These are phyloP conservation scores for Macropis europaea DNA, from an alignment of 2,888 invertebrate genomes.

Conservation along the genomic window DNA sequence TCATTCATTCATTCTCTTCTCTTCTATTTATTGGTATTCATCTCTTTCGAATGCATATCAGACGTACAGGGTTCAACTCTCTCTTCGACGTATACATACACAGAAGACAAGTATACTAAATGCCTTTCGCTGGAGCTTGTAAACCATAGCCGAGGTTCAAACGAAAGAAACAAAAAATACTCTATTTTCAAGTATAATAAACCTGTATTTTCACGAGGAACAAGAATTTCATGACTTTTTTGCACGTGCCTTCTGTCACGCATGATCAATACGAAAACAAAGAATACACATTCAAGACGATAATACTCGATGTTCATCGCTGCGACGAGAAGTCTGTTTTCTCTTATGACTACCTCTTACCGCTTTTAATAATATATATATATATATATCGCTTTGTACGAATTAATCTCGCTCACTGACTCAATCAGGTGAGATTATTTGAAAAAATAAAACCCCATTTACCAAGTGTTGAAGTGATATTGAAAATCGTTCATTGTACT, in stretches of 20 bases:
- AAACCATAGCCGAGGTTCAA: neutral
- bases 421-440: neutral
- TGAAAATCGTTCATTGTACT: constrained; percentile 24
- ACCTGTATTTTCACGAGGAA: constrained; percentile 16
- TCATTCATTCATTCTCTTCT: constrained; percentile 7
- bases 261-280: constrained; percentile 16
- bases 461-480: constrained; percentile 22
- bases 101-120: neutral
- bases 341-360: constrained; percentile 35
- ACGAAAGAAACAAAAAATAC: constrained; percentile 6
- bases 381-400: constrained; percentile 41
- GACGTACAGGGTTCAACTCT: constrained; percentile 51
- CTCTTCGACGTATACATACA: constrained; percentile 7
- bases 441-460: constrained; percentile 6
- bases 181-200: constrained; percentile 30
- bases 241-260: constrained; percentile 50
- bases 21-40: constrained; percentile 42
- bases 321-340: constrained; percentile 9
- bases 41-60: constrained; percentile 54
- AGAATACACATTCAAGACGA: constrained; percentile 15
- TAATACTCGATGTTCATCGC: constrained; percentile 42
- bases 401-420: constrained; percentile 24
- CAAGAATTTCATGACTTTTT: constrained; percentile 22
- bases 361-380: constrained; percentile 46
- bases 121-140: constrained; percentile 24